phyloP scores from a whole-genome alignment of 2,797 vertebrate genomes.

The Peromyscus eremicus region DNA sequence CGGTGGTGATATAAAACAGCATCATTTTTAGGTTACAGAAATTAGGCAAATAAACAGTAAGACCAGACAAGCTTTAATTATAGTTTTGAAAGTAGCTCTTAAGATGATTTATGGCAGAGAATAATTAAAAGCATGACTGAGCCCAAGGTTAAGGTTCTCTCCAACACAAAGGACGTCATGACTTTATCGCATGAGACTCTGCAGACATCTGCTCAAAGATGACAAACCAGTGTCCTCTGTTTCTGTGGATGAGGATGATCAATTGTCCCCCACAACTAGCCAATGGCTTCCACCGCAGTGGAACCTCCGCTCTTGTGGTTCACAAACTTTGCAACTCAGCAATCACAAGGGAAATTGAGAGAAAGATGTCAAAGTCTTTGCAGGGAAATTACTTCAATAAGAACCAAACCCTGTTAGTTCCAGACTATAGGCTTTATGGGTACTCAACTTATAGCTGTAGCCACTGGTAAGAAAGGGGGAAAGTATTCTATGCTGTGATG shows the following conservation, averaged over 20 bases:
- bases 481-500: not conserved
- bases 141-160: constrained; percentile 45
- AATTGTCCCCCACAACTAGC: not conserved
- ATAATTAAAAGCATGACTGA: constrained; percentile 36
- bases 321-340: constrained; percentile 32
- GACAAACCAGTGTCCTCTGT: not conserved
- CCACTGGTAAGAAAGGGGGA: not conserved
- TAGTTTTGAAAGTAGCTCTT: constrained; percentile 44
- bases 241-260: not conserved
- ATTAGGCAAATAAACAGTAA: constrained; percentile 66
- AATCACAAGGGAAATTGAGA: not conserved
- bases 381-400: not conserved
- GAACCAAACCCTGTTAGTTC: not conserved
- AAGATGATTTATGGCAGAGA: constrained; percentile 59
- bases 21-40: constrained; percentile 35
- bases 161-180: constrained; percentile 61
- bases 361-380: not conserved
- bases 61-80: not conserved
- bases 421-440: not conserved
- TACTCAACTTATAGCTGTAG: not conserved
- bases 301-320: not conserved
- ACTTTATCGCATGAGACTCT: constrained; percentile 39
- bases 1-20: not conserved
- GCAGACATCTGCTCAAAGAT: constrained; percentile 36
- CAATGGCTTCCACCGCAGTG: not conserved